Percentiles rank a stretch among this genome's conserved stretches.
Evolutionary conservation across 2,113 vertebrate genomes (phyloP).

Genomic region (Ceyx margarethae): DNA sequence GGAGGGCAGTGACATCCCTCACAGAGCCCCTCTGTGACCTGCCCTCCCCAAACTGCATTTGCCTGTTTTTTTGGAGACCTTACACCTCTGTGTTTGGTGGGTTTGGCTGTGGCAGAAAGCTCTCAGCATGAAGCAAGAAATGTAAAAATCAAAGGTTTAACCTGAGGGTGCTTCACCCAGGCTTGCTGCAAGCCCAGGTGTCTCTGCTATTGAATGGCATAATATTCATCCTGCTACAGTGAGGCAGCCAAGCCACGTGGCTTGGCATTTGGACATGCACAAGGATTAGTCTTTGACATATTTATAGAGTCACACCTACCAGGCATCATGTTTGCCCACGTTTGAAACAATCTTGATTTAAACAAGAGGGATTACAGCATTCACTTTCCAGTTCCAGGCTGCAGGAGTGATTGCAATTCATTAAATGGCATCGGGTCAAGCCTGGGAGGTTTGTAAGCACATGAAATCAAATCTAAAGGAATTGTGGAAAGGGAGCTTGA

Average conservation of each 20-base stretch:
- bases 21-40: background rate
- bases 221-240: background rate
- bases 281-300: background rate
- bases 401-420: background rate
- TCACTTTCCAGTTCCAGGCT: background rate
- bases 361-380: background rate
- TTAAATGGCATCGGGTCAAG: background rate
- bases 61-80: background rate
- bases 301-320: slow-evolving; percentile 12
- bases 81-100: rapidly evolving
- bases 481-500: background rate
- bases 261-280: background rate
- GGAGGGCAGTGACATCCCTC: background rate
- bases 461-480: background rate
- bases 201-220: background rate
- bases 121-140: background rate
- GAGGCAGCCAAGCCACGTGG: slow-evolving; percentile 7
- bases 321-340: background rate
- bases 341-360: slow-evolving; percentile 15
- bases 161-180: background rate
- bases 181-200: background rate
- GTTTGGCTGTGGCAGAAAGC: background rate
- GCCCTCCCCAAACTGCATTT: background rate
- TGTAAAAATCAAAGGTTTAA: background rate
- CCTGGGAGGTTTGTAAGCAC: background rate